Evolutionary conservation across 2,888 invertebrate species (phyloP), one percentile per base, ranked within the genome.

Genomic region (Dynastes grantii): DNA sequence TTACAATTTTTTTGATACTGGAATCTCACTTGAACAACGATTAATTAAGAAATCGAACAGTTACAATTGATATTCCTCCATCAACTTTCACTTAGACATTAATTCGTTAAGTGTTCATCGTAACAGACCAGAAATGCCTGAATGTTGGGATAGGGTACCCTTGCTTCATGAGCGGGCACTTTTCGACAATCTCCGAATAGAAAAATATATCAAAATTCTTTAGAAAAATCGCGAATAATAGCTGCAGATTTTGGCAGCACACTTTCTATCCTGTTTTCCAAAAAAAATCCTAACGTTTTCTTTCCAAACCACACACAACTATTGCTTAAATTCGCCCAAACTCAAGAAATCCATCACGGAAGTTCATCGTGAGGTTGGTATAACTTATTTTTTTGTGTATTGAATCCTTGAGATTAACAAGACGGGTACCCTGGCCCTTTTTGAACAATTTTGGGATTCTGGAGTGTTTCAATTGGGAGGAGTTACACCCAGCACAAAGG

Each of bases 121-220:
- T 76, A 70, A 76, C 40, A 81, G 80, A 81, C 83, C 82, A 85
- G 84, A 85, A 83, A 93, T 95, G 95, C 96, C 96, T 97, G 96
- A 96, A 96, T 96, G 96, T 96, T 96, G 96, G 96, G 96, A 96
- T 96, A 96, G 96, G 96, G 96, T 96, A 96, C 95, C 95, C 95
- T 95, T 95, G 89, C 88, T 89, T 89, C 88, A 88, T 85, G 85
- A 86, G 87, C 87, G 88, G 88, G 88, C 88, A 88, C 87, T 87
- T 86, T 85, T 86, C 87, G 87, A 87, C 87, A 86, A 87, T 79
- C 71, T 53, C 8, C 6, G 32, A 11, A 8, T 6, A 61, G 67
- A 79, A 76, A 65, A 49, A 27, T 5, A 27, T n/a, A 37, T 53
- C 63, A 6, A 63, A 53, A 16, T 53, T 53, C 45, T 9, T 11